phyloP scores from a whole-genome alignment of 2,888 invertebrate species.

The Monopis laevigella region DNA sequence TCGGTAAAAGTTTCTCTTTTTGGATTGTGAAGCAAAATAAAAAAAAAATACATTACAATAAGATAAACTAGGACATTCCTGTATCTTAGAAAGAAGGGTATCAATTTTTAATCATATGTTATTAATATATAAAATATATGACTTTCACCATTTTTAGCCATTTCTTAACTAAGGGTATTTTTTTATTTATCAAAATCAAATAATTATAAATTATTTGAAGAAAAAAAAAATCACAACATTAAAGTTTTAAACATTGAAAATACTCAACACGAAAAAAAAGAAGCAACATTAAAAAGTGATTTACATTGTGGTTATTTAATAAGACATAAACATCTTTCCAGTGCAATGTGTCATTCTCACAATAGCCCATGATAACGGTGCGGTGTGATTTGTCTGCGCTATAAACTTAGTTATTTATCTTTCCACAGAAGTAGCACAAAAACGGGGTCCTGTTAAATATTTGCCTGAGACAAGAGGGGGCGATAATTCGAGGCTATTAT shows the following conservation, averaged over 20 bases:
- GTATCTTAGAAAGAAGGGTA: too few species aligned
- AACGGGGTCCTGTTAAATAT: constrained; percentile 57
- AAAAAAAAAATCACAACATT: too few species aligned
- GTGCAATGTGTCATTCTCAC: constrained; percentile 58
- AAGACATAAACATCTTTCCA: constrained; percentile 61
- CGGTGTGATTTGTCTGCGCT: constrained; percentile 56
- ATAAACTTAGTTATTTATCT: constrained; percentile 50
- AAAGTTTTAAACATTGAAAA: too few species aligned
- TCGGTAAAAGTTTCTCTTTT: too few species aligned
- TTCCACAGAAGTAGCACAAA: constrained; percentile 45
- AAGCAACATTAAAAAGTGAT: neutral
- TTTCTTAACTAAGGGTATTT: too few species aligned
- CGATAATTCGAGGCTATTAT: constrained; percentile 67
- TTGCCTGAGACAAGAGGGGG: constrained; percentile 66
- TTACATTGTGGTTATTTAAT: constrained; percentile 34
- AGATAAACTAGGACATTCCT: too few species aligned
- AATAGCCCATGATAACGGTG: constrained; percentile 60
- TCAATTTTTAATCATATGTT: too few species aligned
- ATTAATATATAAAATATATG: too few species aligned
- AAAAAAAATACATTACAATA: too few species aligned
- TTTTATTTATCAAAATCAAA: neutral
- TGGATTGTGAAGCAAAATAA: too few species aligned
- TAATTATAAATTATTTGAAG: neutral
- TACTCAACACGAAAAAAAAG: neutral
- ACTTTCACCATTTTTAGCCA: too few species aligned